Evolutionary conservation across 2,888 invertebrate species (phyloP).

Genomic region (Ligdia adustata): DNA sequence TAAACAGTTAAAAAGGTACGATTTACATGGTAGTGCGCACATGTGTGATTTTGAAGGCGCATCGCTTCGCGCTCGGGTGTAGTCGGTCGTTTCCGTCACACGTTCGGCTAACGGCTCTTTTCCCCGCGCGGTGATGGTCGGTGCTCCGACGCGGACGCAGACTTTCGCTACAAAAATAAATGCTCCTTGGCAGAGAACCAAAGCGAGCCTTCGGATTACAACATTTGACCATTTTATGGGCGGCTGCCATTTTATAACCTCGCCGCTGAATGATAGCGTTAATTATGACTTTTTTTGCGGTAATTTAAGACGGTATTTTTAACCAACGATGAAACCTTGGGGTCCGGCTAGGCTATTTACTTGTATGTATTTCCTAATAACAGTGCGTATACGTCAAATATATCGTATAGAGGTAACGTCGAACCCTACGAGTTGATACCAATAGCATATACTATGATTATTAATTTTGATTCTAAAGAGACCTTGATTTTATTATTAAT

Average conservation of each 20-base stretch:
- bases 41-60: conserved; percentile 58
- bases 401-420: too few species aligned
- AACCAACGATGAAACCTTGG: background rate
- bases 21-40: conserved; percentile 38
- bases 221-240: conserved; percentile 68
- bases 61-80: conserved; percentile 53
- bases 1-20: conserved; percentile 24
- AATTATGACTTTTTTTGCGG: conserved; percentile 16
- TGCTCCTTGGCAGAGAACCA: conserved; percentile 80
- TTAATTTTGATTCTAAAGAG: too few species aligned
- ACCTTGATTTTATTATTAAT: too few species aligned
- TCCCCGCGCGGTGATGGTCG: conserved; percentile 49
- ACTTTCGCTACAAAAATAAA: conserved; percentile 83
- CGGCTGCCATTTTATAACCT: conserved; percentile 45
- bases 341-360: too few species aligned
- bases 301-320: conserved; percentile 2
- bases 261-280: conserved; percentile 24
- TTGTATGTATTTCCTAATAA: too few species aligned
- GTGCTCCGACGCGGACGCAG: conserved; percentile 48
- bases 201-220: conserved; percentile 77
- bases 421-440: too few species aligned
- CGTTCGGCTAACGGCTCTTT: conserved; percentile 78
- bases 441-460: too few species aligned
- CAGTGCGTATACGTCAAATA: too few species aligned
- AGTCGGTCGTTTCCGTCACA: conserved; percentile 64